Base-by-base conservation (phyloP, 30 jellyfish, hydroid and myxozoan genomes). In the Aurelia sp. region DNA sequence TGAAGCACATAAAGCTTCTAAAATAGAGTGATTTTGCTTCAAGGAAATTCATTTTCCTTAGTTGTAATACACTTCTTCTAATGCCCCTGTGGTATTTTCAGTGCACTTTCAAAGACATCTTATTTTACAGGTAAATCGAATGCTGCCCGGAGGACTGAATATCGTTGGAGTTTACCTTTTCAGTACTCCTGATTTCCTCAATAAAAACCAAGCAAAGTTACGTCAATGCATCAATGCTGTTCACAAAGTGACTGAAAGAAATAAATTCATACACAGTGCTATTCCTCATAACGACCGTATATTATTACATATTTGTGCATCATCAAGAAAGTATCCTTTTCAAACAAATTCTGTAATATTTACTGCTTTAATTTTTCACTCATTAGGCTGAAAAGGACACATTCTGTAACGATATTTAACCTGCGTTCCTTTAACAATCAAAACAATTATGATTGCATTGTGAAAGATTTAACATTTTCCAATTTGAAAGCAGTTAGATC, bases 131-230 rank as follows among this genome's bases (percentile, higher is more conserved):
- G 99, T 94, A 6, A 84, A 80, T 65, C 76, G 97, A 47, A 89
- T 94, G 97, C 91, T 94, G 13, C 96, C 96, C 17, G 99, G 99
- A 13, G 99, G 99, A 6, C 44, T 94, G 50, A 58, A 84, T 21
- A 79, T 94, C 23, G 61, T 85, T 51, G 99, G 99, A 10, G 81
- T 94, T 11, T 94, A 76, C 83, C 23, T 85, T 10, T 80, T 66
- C 78, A 74, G 97, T 66, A 44, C 96, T 11, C 90, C 97, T 3
- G 97, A 85, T 12, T 51, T 89, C 78, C 61, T 83, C 57, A 63
- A 63, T 71, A 89, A 78, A 55, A 78, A 84, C 66, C 97, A 84
- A 72, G 66, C 90, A 17, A 79, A 76, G 61, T 83, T 94, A 13
- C 58, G 85, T 13, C 89, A 82, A 17, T 94, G 99, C 48, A 58